phyloP scores from a whole-genome alignment of 2,888 invertebrate species.

The Xestia c-nigrum region DNA sequence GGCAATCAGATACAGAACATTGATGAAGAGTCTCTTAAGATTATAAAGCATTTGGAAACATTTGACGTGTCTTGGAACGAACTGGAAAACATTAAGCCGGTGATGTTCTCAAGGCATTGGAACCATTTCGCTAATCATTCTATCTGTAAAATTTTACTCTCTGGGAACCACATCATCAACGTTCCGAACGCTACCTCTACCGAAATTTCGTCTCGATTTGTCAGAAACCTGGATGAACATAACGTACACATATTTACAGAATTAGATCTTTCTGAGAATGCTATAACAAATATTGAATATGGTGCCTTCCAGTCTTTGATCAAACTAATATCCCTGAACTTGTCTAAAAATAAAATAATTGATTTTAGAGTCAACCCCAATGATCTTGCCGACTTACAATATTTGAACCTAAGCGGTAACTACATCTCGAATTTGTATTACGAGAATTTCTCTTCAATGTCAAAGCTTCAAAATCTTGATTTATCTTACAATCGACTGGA shows the following conservation, averaged over 20 bases:
- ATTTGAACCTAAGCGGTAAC: constrained; percentile 83
- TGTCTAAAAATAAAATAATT: constrained; percentile 80
- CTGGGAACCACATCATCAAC: constrained; percentile 77
- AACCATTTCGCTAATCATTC: constrained; percentile 77
- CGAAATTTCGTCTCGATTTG: constrained; percentile 69
- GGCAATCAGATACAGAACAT: constrained; percentile 81
- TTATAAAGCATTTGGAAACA: constrained; percentile 83
- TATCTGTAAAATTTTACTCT: constrained; percentile 81
- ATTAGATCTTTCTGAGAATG: constrained; percentile 83
- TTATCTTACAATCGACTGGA: constrained; percentile 81
- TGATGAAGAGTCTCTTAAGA: constrained; percentile 78
- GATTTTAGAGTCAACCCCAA: constrained; percentile 78
- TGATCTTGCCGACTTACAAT: constrained; percentile 76
- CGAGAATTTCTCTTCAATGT: constrained; percentile 80
- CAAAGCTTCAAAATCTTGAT: constrained; percentile 82
- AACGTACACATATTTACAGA: constrained; percentile 77
- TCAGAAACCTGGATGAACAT: constrained; percentile 66
- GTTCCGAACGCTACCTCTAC: constrained; percentile 78
- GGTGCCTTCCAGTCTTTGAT: constrained; percentile 81
- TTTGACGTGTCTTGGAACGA: constrained; percentile 84
- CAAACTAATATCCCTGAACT: constrained; percentile 77
- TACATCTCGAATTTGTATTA: constrained; percentile 75
- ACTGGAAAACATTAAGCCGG: constrained; percentile 76
- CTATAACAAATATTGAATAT: constrained; percentile 78
- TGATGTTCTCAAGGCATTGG: constrained; percentile 83